Evolutionary conservation across 1,140 invertebrate genomes (phyloP), one percentile per base, ranked within the genome.

Genomic region (Magallana angulata): DNA sequence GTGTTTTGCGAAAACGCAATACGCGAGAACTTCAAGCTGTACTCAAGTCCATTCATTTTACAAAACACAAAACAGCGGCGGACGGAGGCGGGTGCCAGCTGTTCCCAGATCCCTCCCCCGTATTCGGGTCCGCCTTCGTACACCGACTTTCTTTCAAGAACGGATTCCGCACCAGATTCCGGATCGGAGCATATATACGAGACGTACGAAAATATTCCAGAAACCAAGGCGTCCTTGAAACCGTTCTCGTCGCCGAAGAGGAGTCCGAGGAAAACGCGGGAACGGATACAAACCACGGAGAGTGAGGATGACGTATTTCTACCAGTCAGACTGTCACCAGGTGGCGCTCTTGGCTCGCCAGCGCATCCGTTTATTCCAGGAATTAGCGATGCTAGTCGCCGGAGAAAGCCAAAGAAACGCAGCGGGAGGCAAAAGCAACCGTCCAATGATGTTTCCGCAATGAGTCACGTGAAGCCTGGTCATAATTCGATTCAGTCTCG

Each of bases 81-180:
- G 82, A 60, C 18, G 30, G 59, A 57, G n/a, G 9, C 57, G 5
- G 14, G n/a, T 30, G 30, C 60, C 18, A 30, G 36, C 36, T 48
- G 57, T 57, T 60, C 85, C 7, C 64, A 86, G 6, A 18, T 57
- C 18, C 89, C 87, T 16, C 90, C 90, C 11, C 89, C 90, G 11
- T 91, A 91, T 87, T 82, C 89, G 14, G 84, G 68, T 48, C 90
- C 90, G 1, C 90, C 90, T 12, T 90, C 90, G 4, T 91, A 91
- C 71, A 84, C 83, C n/a, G 85, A 91, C n/a, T 89, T 90, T 84
- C 85, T 91, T 12, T 86, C 88, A 57, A 85, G 86, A 82, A 85
- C 86, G n/a, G 85, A 80, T 1, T 87, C 85, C 16, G 83, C 82
- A 0, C 57, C 48, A 24, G 85, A 89, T 16, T 84, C 85, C 8